Percentiles rank a stretch among this genome's conserved stretches.
phyloP scores from a whole-genome alignment of 2,797 vertebrate genomes.

The Cynopterus sphinx region DNA sequence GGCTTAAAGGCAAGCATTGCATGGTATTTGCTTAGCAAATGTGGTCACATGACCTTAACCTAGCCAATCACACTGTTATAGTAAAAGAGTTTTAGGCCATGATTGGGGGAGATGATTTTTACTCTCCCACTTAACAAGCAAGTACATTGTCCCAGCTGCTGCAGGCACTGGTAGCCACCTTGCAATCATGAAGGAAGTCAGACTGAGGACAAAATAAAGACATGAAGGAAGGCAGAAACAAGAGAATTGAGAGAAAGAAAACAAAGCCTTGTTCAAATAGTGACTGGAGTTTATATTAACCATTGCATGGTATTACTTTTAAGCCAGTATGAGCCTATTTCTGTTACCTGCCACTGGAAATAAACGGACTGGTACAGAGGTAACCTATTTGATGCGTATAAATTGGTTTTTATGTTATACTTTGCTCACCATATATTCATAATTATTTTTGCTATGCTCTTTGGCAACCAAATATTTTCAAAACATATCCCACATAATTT shows the following conservation, averaged over 20 bases:
- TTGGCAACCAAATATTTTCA: constrained; percentile 48
- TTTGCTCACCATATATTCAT: background rate
- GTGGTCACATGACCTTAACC: background rate
- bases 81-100: background rate
- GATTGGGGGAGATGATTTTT: background rate
- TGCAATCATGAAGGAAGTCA: background rate
- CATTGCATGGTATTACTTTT: background rate
- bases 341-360: background rate
- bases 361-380: background rate
- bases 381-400: background rate
- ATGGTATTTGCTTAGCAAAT: background rate
- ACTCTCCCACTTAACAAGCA: background rate
- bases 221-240: background rate
- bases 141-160: background rate
- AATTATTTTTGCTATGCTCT: constrained; percentile 42
- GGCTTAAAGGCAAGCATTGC: background rate
- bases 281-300: background rate
- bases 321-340: constrained; percentile 35
- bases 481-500: constrained; percentile 4
- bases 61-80: background rate
- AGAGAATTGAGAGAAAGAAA: background rate
- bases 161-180: background rate
- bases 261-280: background rate
- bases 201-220: background rate
- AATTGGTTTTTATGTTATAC: constrained; percentile 1